These are phyloP conservation scores for Serranus cabrilla DNA, from an alignment of 2,797 vertebrate genomes.

Conservation along the genomic window DNA sequence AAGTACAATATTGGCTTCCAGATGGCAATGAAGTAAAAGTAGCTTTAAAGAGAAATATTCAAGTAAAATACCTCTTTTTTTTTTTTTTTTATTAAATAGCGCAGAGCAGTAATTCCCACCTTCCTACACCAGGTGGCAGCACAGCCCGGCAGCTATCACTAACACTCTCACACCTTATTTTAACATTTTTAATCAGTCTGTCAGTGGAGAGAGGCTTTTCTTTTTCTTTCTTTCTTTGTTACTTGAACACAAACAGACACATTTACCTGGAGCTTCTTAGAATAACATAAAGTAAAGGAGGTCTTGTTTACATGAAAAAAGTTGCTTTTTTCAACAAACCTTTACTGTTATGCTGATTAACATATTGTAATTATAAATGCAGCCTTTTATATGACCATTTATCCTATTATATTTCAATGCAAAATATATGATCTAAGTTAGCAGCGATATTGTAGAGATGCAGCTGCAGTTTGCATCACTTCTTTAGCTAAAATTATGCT, in stretches of 20 bases:
- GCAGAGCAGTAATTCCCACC: rapidly evolving
- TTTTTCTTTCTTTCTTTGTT: neutral
- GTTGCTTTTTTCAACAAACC: no score
- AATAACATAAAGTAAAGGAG: neutral
- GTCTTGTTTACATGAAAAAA: neutral
- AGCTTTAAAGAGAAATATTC: no score
- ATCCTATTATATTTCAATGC: neutral
- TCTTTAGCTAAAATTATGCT: neutral
- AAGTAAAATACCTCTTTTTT: no score
- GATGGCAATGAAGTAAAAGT: no score
- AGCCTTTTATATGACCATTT: neutral
- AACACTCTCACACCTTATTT: neutral
- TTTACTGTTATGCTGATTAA: no score
- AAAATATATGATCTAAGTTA: neutral
- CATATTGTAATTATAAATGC: neutral
- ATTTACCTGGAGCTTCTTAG: neutral
- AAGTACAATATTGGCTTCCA: no score
- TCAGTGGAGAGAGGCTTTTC: neutral
- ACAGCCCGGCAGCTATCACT: neutral
- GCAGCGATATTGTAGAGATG: no score
- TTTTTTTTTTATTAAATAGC: no score
- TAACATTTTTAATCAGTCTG: neutral
- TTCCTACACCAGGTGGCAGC: conserved; percentile 57
- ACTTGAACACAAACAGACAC: neutral
- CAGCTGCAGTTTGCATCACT: neutral